Percentiles rank a stretch among this genome's conserved stretches.
Conservation (phyloP, 2,797 vertebrate species). For the Morelia viridis region DNA sequence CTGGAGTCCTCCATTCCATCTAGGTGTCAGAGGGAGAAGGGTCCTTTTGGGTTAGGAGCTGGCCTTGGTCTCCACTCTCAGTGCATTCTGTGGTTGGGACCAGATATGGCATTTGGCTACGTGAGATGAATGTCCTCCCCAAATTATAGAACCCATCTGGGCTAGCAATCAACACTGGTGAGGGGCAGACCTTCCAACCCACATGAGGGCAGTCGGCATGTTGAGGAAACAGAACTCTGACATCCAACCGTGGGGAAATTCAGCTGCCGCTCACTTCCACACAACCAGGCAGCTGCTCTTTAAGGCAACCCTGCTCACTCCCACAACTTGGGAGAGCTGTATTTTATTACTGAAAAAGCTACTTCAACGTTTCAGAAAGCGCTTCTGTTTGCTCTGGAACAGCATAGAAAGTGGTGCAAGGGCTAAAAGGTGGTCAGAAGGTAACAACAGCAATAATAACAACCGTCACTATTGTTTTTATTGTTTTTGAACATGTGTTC, state of each 20-base stretch:
- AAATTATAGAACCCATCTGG: not conserved
- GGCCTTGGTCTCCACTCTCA: not conserved
- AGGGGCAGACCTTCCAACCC: not conserved
- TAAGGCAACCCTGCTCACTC: not conserved
- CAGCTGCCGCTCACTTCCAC: not conserved
- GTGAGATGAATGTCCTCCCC: not conserved
- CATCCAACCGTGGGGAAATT: not conserved
- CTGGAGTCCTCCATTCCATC: not conserved
- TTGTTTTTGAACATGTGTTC: not conserved
- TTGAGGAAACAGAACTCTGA: not conserved
- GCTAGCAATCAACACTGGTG: not conserved
- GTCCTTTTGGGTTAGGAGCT: not conserved
- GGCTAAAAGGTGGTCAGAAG: not conserved
- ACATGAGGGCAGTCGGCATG: not conserved
- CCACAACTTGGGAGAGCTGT: not conserved
- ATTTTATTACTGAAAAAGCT: not conserved
- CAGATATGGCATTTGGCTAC: not conserved
- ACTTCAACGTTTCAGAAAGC: not conserved
- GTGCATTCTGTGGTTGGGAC: not conserved
- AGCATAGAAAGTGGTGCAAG: not conserved
- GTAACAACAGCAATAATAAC: not conserved
- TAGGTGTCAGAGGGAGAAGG: not conserved
- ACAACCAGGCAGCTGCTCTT: not conserved
- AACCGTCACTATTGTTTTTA: not conserved
- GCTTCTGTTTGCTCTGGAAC: not conserved